Percentiles rank a stretch among this genome's conserved stretches.
Evolutionary conservation across 2,888 invertebrate genomes (phyloP).

Genomic region (Tromatobia lineatoria): DNA sequence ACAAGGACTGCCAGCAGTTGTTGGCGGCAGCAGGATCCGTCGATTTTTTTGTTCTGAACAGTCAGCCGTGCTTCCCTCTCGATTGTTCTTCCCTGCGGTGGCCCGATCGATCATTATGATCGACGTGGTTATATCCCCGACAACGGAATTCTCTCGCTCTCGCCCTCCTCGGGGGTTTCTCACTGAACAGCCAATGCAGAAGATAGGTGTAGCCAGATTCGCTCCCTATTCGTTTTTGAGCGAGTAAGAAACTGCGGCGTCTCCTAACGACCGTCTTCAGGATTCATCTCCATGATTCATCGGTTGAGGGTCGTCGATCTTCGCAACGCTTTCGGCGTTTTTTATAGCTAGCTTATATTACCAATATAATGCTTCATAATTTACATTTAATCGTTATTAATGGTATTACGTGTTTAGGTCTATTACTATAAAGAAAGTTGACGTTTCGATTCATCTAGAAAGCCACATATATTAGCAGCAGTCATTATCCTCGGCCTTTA

Average conservation of each 20-base stretch:
- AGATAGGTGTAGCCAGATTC: neutral
- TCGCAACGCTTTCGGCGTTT: conserved; percentile 3
- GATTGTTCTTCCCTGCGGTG: neutral
- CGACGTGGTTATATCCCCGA: conserved; percentile 27
- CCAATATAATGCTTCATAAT: neutral
- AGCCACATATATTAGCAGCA: neutral
- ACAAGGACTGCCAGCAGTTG: neutral
- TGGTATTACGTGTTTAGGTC: neutral
- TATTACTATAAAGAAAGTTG: neutral
- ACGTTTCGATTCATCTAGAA: neutral
- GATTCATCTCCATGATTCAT: conserved; percentile 24
- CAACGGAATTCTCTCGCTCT: conserved; percentile 6
- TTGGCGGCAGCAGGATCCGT: neutral
- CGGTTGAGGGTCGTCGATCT: conserved; percentile 15
- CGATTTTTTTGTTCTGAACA: conserved; percentile 9
- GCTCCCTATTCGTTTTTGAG: conserved; percentile 2
- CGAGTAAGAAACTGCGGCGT: conserved; percentile 1
- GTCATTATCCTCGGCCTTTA: too few relatives aligned
- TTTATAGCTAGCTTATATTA: neutral
- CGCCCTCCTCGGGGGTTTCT: neutral
- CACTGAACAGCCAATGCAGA: conserved; percentile 11
- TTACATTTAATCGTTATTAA: neutral
- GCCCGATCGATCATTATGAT: conserved; percentile 40
- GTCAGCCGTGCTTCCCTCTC: neutral
- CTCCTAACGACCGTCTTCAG: neutral